Evolutionary conservation across 2,113 vertebrate genomes (phyloP), one percentile per base, ranked within the genome.

Genomic region (Athene noctua): DNA sequence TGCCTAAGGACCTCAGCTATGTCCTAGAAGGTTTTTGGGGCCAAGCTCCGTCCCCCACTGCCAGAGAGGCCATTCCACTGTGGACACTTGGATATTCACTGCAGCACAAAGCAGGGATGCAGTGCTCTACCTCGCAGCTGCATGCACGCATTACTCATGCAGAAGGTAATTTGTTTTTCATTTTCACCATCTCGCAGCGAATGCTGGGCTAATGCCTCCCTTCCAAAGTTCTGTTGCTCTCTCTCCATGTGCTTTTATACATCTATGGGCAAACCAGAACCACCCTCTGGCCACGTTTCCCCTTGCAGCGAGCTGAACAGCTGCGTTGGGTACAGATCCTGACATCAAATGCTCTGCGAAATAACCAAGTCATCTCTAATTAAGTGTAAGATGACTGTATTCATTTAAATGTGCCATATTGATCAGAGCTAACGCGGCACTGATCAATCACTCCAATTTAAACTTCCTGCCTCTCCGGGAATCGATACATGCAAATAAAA

Each of bases 301-400:
- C 59, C 49, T 55, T 47, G 63, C 68, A 85, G n/a, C 1, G 14
- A 94, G 62, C 32, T 44, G 30, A 79, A 15, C 32, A 72, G 58
- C 44, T 49, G 15, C 2, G 0, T 19, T 1, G 6, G 52, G 44
- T 54, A 57, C 66, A 36, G 3, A 3, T 51, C 38, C 68, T 47
- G 44, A 82, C 42, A 42, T 13, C 55, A 46, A 82, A 66, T 18
- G 38, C 55, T 92, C 73, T 80, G 46, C 61, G 10, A 85, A 95
- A 94, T 63, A 96, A 96, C 78, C 88, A 94, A 92, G 52, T 79
- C 86, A 86, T 66, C 52, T 90, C 80, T 92, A 97, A 95, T 96
- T 97, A 96, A 96, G 86, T 92, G 72, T 85, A 78, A 94, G 96
- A 97, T 80, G 62, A 89, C 90, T 85, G 87, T 95, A 92, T 96